Evolutionary conservation across 2,797 vertebrate species (phyloP), one percentile per base, ranked within the genome.

Genomic region (Otolemur crassicaudatus): DNA sequence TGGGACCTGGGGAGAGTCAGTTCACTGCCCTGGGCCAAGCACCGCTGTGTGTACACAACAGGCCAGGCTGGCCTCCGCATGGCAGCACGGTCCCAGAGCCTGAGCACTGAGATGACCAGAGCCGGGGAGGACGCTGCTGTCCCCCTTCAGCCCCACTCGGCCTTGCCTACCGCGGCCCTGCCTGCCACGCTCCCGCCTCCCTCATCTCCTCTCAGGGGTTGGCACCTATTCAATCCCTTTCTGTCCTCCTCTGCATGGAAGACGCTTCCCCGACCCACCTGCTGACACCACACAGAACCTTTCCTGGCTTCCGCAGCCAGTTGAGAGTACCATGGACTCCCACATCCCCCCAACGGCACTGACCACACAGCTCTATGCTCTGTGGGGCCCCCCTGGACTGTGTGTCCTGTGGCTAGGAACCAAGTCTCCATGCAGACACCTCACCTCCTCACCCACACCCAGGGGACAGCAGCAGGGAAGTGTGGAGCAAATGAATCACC

Each of bases 261-360:
- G 34, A 9, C 11, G 29, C 23, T 3, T 60, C 27, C 3, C 16
- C 0, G 8, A 53, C 0, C 2, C 20, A 3, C 19, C 11, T 5
- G 58, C 77, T 27, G 2, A 27, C 67, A n/a, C 58, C 63, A 4
- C 1, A 12, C 9, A 17, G 56, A 31, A 17, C 40, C 40, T 75
- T 31, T 37, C 22, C 3, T 11, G 12, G 22, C 23, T 37, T 75
- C 76, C 19, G 40, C 72, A 19, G 3, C 40, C 19, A 29, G 1
- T 7, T 46, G 27, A 60, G 37, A 43, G 13, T 40, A 82, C n/a
- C 60, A 25, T 23, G 60, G 60, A 22, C 20, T 61, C 60, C 60
- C 56, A 25, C 23, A 25, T 29, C 17, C 46, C 46, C 46, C 1
- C 37, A 4, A 17, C 25, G 16, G 67, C 65, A 82, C 37, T 22